phyloP scores from a whole-genome alignment of 2,888 invertebrate species.

The Nymphalis polychloros region DNA sequence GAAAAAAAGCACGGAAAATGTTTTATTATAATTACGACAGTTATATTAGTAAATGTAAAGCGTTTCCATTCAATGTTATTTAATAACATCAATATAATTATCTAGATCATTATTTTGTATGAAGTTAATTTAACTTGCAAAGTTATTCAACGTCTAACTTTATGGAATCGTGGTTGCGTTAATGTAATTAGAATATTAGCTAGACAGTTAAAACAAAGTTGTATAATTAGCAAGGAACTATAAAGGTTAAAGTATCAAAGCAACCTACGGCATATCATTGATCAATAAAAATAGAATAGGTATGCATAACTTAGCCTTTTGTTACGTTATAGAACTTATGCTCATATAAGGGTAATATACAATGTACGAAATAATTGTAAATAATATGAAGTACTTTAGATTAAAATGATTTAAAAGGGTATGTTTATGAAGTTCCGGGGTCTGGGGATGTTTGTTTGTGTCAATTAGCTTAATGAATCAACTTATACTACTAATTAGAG shows the following conservation, averaged over 20 bases:
- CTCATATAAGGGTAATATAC: too few relatives aligned
- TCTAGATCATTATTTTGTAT: background rate
- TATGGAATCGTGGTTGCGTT: conserved; percentile 15
- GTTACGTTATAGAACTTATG: too few relatives aligned
- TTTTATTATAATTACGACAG: background rate
- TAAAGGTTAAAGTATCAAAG: conserved; percentile 54
- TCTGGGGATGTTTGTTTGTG: background rate
- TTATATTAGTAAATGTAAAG: background rate
- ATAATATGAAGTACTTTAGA: too few relatives aligned
- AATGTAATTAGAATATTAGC: conserved; percentile 27
- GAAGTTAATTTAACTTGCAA: background rate
- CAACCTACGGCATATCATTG: background rate
- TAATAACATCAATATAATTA: background rate
- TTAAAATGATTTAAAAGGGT: too few relatives aligned
- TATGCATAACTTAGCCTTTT: too few relatives aligned
- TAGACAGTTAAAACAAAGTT: conserved; percentile 18
- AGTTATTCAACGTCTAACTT: conserved; percentile 21
- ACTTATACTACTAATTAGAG: background rate
- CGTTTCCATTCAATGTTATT: background rate
- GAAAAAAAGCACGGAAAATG: background rate
- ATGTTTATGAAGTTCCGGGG: too few relatives aligned
- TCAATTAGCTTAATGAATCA: conserved; percentile 2
- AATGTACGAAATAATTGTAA: too few relatives aligned
- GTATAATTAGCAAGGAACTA: conserved; percentile 53
- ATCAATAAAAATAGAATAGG: background rate